Base-by-base conservation (phyloP, 2,888 invertebrate genomes). In the Enchytraeus crypticus region DNA sequence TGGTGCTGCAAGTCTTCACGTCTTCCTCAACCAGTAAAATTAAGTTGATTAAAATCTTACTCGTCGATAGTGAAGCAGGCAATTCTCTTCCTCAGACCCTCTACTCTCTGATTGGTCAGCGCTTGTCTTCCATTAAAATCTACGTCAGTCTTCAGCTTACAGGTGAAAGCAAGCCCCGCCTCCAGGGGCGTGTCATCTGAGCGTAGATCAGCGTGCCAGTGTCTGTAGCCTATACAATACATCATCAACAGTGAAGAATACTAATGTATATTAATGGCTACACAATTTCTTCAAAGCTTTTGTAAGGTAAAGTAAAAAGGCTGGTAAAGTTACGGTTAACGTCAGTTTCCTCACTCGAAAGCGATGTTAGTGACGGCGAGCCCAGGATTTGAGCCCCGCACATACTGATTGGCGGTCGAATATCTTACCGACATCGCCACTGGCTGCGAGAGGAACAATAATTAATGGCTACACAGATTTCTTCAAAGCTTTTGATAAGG, bases 101-200 rank as follows among this genome's bases (percentile, higher is more conserved):
- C 82, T n/a, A 47, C 53, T 67, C 84, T 84, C 45, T 86, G 84
- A 65, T 81, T 82, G 11, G 87, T 86, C 0, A 92, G 84, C 0
- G 83, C 82, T 49, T 84, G 82, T 71, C 89, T 88, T 11, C 92
- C 92, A 54, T 87, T 84, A 76, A 90, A 92, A 14, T 86, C 84
- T 0, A 87, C 88, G 49, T 84, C 82, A 0, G 73, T 68, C 73
- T 87, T 87, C 60, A 81, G 71, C 62, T 90, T 85, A 75, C 92
- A 92, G 0, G 88, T 84, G 72, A 87, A 87, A 11, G 83, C 85
- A 43, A 93, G 81, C 60, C 88, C 88, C 0, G 90, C 89, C 81
- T 92, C 92, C 2, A 92, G 79, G 0, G 92, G 92, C 70, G 88
- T 90, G 73, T 92, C 92, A 69, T 90, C 88, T 0, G 86, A 80